phyloP scores from a whole-genome alignment of 1,140 invertebrate species.

The Dendrolimus kikuchii region DNA sequence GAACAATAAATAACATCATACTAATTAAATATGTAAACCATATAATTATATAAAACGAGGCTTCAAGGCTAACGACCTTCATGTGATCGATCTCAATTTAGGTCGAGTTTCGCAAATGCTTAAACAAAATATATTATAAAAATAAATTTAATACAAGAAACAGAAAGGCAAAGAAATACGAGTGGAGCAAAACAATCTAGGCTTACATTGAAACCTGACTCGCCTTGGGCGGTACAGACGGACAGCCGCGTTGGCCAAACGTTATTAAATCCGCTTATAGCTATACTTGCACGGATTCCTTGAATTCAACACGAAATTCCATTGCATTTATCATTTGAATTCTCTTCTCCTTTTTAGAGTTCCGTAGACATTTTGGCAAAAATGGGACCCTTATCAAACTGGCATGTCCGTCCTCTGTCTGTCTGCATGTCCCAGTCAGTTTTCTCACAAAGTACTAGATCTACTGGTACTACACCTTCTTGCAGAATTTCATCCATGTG shows the following conservation, averaged over 20 bases:
- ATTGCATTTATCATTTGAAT: not conserved
- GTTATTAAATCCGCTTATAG: slow-evolving; percentile 47
- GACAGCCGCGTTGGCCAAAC: slow-evolving; percentile 24
- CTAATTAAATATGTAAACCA: too few relatives aligned
- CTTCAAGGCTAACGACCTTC: too few relatives aligned
- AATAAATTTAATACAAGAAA: slow-evolving; percentile 4
- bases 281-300: slow-evolving; percentile 36
- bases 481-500: too few relatives aligned
- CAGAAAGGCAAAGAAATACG: slow-evolving; percentile 35
- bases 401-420: too few relatives aligned
- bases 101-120: too few relatives aligned
- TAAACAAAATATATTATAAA: not conserved
- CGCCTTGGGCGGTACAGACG: slow-evolving; percentile 32
- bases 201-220: slow-evolving; percentile 55
- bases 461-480: too few relatives aligned
- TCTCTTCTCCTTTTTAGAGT: not conserved
- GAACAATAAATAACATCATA: too few relatives aligned
- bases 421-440: too few relatives aligned
- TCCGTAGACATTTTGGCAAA: too few relatives aligned
- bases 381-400: too few relatives aligned
- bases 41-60: too few relatives aligned
- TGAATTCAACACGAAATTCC: slow-evolving; percentile 25
- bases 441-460: too few relatives aligned
- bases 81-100: not conserved
- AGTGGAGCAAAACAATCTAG: slow-evolving; percentile 44